phyloP scores from a whole-genome alignment of 2,797 vertebrate genomes.

The Aldrovandia affinis region DNA sequence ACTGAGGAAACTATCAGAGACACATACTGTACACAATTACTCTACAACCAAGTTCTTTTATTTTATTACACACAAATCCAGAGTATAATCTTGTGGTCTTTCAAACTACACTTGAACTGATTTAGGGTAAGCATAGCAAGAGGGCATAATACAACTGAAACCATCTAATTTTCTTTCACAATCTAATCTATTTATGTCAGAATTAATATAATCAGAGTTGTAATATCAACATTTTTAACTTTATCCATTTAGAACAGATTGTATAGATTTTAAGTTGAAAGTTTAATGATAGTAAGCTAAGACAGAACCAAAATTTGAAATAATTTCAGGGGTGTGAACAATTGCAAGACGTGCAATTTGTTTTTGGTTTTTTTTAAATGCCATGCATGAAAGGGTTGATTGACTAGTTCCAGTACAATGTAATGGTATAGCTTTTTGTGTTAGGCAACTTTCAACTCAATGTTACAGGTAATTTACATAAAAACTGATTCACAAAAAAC shows the following conservation, averaged over 20 bases:
- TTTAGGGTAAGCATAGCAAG: neutral
- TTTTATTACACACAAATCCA: neutral
- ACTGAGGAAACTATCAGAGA: neutral
- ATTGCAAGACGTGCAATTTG: no score
- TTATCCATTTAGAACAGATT: neutral
- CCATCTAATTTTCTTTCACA: neutral
- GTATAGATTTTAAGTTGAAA: neutral
- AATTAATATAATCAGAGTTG: neutral
- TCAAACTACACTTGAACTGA: neutral
- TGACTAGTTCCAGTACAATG: neutral
- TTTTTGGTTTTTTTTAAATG: neutral
- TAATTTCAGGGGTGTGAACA: neutral
- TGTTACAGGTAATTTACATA: neutral
- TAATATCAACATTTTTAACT: neutral
- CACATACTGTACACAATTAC: neutral
- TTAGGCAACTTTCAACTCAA: neutral
- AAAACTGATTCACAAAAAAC: neutral
- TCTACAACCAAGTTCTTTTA: neutral
- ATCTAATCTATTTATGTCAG: neutral
- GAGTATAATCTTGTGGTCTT: neutral
- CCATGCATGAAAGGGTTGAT: neutral
- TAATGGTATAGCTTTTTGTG: neutral
- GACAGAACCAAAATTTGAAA: neutral
- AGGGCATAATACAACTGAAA: no score
- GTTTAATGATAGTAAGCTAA: neutral